Percentiles rank a stretch among this genome's conserved stretches.
phyloP scores from a whole-genome alignment of 2,113 vertebrate genomes.

The Syngnathus typhle region DNA sequence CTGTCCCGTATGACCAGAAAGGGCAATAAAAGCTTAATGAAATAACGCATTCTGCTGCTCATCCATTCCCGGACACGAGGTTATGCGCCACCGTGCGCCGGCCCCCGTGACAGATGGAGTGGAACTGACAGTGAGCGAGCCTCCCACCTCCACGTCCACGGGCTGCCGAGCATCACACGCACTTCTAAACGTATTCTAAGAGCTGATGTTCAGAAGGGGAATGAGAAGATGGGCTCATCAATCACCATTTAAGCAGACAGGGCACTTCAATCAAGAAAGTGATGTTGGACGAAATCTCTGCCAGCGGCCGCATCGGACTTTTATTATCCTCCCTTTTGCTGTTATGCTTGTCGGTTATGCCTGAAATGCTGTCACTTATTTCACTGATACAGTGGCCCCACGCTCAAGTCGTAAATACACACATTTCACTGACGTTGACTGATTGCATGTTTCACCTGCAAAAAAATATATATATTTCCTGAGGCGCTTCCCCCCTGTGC shows the following conservation, averaged over 20 bases:
- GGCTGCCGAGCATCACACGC: slow-evolving; percentile 34
- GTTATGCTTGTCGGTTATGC: slow-evolving; percentile 5
- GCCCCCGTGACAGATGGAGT: slow-evolving; percentile 51
- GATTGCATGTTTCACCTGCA: not conserved
- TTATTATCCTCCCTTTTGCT: slow-evolving; percentile 11
- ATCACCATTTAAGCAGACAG: slow-evolving; percentile 52
- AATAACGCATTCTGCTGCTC: slow-evolving; percentile 29
- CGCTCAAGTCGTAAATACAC: not conserved
- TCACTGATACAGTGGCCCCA: not conserved
- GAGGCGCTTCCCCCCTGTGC: not conserved
- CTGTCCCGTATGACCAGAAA: slow-evolving; percentile 47
- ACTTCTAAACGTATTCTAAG: slow-evolving; percentile 39
- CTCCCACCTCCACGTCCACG: slow-evolving; percentile 35
- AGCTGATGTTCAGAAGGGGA: slow-evolving; percentile 37
- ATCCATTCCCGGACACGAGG: slow-evolving; percentile 38
- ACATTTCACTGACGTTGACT: slow-evolving; percentile 2
- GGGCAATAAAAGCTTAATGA: slow-evolving; percentile 25
- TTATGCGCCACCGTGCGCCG: slow-evolving; percentile 32
- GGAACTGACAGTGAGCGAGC: slow-evolving; percentile 58
- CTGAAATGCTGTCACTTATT: slow-evolving; percentile 9
- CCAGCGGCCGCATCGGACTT: slow-evolving; percentile 5
- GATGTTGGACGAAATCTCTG: slow-evolving; percentile 15
- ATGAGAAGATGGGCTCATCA: slow-evolving; percentile 52
- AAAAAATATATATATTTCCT: slow-evolving; percentile 3
- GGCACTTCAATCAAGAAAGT: slow-evolving; percentile 33